Base-by-base conservation (phyloP, 2,888 invertebrate genomes). In the Pimpla rufipes region DNA sequence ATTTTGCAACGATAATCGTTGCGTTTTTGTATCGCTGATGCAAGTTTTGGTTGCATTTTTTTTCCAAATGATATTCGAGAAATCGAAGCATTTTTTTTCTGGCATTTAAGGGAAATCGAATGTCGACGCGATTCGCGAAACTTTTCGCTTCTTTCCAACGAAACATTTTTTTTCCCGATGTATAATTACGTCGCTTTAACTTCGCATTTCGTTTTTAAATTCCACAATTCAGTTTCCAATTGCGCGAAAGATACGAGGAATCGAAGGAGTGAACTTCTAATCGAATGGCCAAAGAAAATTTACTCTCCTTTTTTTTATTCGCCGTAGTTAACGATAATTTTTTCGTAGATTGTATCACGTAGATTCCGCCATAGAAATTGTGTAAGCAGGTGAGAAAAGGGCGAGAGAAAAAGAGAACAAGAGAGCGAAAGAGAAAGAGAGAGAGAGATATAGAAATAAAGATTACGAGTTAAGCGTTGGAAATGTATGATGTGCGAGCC, bases 221-320 rank as follows among this genome's bases (percentile, higher is more conserved):
- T 50, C 47, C n/a, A 62, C 18, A 50, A 62, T 6, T 74, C 8
- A 23, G 42, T 52, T n/a, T 42, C n/a, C 42, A 23, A 29, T 11
- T 59, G 21, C 47, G 52, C 11, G 50, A 52, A 59, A 35, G 23
- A 62, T 47, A 47, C 37, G 35, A 37, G 37, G 37, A 35, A 35
- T 23, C 29, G 18, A 42, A 55, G 11, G 37, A 35, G 73, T 40
- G 64, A 68, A 62, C 59, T 62, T 70, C 50, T 74, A 18, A 83
- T 83, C 55, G 23, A 57, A 80, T 77, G 68, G 68, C 80, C 77
- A 83, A 84, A 78, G 66, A 84, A 37, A 37, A 81, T 77, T 45
- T 35, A 29, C 42, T 11, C 16, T 73, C 47, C n/a, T 64, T 68
- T 62, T 45, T 21, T 62, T 45, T 35, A 68, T 50, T 77, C 11